Base-by-base conservation (phyloP, 1,140 invertebrate species). In the Drosophila tropicalis region DNA sequence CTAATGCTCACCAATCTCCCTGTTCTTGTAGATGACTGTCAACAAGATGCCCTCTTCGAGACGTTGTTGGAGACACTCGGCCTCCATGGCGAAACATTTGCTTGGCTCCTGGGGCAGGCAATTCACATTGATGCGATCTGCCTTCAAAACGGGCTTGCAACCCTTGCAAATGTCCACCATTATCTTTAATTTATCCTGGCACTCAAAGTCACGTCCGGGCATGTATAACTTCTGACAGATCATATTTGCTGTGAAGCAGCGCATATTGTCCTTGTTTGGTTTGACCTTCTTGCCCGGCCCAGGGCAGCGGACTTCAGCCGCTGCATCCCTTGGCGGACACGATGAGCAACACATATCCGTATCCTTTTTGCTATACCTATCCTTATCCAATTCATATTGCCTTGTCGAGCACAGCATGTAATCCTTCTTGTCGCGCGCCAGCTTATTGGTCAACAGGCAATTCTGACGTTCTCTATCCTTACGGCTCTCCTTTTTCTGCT, bases 171-270 rank as follows among this genome's bases (percentile, higher is more conserved):
- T 47, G 5, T 56, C 58, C 0, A 62, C 70, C 2, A 12, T 63
- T 0, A 86, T 62, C 1, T 41, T 9, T 3, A 87, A 56, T 7
- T 22, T 4, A 0, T 70, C 67, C 1, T 5, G 67, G 13, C 44
- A 60, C 25, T 76, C 76, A 13, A 86, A 86, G 1, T 79, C 72
- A 7, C 72, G 44, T 2, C 83, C 83, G 5, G 83, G 83, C 83
- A 86, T 76, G 7, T 87, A 40, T 10, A 86, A 60, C 19, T 68
- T 79, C 40, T 57, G 67, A 41, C 63, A 79, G 15, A 82, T 69
- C 61, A 86, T 67, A 9, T 86, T 86, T 4, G 62, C 62, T 2
- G 67, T 56, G 3, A 79, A 82, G 32, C 65, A 79, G 7, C 58
- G 62, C 7, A 67, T 47, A 0, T 65, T 29, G 0, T 57, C 64